Evolutionary conservation across 1,140 invertebrate genomes (phyloP), one percentile per base, ranked within the genome.

Genomic region (Tyrophagus putrescentiae): DNA sequence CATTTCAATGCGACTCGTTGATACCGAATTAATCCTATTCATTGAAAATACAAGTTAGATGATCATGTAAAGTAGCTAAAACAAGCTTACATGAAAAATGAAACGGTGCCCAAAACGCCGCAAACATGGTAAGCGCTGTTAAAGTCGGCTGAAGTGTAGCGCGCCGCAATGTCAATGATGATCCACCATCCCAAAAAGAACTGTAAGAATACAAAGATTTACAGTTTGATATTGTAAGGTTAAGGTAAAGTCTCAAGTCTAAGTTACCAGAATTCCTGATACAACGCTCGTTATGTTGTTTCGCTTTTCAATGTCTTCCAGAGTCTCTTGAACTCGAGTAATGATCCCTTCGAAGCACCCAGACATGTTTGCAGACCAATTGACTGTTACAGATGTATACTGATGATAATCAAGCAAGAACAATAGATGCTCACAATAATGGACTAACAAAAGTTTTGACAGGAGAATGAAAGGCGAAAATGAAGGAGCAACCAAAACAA

Each of bases 181-280:
- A 94, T 82, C 94, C 95, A 98, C 92, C 94, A 97, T 33, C 92
- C 94, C 62, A 81, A 76, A 67, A 90, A 94, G 75, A 97, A 97
- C 91, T 93, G 70, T 28, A 16, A 2, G 21, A 25, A 34, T 1
- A 54, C n/a, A 50, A 3, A 28, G 16, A 48, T 5, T 42, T 5
- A 21, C 25, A 21, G 41, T 21, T 21, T 42, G 3, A 42, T n/a
- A 42, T 21, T 42, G 18, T 42, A 21, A 21, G 25, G 25, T 5
- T 3, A 42, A 42, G 31, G 9, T 25, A 25, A 25, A 48, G 45
- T 25, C 31, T 9, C 18, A 13, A 29, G 9, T 48, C 23, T 9
- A 16, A 54, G 31, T n/a, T 54, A 54, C 52, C n/a, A 54, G 39
- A 27, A 27, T 9, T 29, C 52, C 52, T 27, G 52, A 13, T 34